Percentiles rank a stretch among this genome's conserved stretches.
These are phyloP conservation scores for Dolomedes plantarius DNA, from an alignment of 2,888 invertebrate genomes.

Conservation along the genomic window DNA sequence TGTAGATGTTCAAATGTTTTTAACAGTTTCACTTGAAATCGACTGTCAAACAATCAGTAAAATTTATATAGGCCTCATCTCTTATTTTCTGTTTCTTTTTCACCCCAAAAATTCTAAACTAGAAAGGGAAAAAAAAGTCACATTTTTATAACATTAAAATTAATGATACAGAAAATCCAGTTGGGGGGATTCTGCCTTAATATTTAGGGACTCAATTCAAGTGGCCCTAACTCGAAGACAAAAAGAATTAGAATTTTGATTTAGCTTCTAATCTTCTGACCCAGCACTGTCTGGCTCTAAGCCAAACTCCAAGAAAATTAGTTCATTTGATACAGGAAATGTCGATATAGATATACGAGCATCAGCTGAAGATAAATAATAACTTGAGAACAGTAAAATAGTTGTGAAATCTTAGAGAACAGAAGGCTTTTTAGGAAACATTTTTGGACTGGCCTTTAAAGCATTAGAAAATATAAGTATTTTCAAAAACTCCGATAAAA, in stretches of 20 bases:
- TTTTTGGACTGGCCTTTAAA: neutral
- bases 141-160: neutral
- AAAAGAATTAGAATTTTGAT: neutral
- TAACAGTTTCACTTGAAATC: neutral
- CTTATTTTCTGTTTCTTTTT: neutral
- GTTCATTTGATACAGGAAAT: slow-evolving; percentile 12
- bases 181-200: neutral
- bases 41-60: neutral
- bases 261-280: slow-evolving; percentile 14
- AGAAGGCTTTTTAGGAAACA: no score
- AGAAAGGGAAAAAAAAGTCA: neutral
- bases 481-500: no score
- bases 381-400: neutral
- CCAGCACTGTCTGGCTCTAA: neutral
- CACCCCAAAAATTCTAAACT: neutral
- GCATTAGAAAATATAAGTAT: no score
- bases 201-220: neutral
- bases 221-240: neutral
- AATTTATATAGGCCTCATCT: neutral
- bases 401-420: neutral
- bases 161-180: slow-evolving; percentile 1
- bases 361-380: neutral
- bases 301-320: slow-evolving; percentile 7
- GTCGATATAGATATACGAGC: slow-evolving; percentile 10
- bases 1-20: neutral